Evolutionary conservation across 2,888 invertebrate genomes (phyloP).

Genomic region (Girardia tigrina): DNA sequence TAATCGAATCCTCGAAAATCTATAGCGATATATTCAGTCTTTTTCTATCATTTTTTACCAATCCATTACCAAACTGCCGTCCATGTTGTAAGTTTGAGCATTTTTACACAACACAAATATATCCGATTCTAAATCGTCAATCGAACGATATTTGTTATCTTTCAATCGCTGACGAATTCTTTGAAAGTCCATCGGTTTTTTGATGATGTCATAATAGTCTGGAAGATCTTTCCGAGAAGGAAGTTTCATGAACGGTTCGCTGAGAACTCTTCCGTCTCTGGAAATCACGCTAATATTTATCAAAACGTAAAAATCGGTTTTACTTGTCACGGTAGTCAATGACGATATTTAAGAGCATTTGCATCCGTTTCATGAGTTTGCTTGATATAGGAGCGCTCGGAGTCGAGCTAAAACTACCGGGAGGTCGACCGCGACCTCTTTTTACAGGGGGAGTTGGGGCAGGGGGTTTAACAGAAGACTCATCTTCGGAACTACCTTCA

Average conservation of each 20-base stretch:
- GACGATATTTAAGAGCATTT: conserved; percentile 71
- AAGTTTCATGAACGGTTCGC: conserved; percentile 85
- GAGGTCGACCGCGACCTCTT: conserved; percentile 35
- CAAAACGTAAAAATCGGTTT: no score
- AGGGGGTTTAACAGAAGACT: conserved; percentile 48
- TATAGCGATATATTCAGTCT: no score
- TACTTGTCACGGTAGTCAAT: conserved; percentile 72
- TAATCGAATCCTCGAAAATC: conserved; percentile 87
- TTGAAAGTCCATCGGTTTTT: conserved; percentile 82
- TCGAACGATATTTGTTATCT: conserved; percentile 57
- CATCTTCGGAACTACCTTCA: conserved; percentile 49
- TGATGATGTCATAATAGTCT: conserved; percentile 89
- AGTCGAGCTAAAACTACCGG: conserved; percentile 26
- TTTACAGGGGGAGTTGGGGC: conserved; percentile 12
- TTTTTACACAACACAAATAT: conserved; percentile 87
- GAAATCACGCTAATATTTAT: conserved; percentile 26
- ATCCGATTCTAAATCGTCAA: conserved; percentile 59
- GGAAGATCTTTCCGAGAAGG: conserved; percentile 80
- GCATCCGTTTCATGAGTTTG: conserved; percentile 52
- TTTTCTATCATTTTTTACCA: no score
- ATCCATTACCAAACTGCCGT: conserved; percentile 61
- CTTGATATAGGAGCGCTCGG: conserved; percentile 24
- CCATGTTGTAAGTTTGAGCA: conserved; percentile 91
- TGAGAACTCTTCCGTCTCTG: conserved; percentile 69
- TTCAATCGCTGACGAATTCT: conserved; percentile 58